phyloP scores from a whole-genome alignment of 64 coral and sea anemone genomes.

The Stichodactyla mertensii region DNA sequence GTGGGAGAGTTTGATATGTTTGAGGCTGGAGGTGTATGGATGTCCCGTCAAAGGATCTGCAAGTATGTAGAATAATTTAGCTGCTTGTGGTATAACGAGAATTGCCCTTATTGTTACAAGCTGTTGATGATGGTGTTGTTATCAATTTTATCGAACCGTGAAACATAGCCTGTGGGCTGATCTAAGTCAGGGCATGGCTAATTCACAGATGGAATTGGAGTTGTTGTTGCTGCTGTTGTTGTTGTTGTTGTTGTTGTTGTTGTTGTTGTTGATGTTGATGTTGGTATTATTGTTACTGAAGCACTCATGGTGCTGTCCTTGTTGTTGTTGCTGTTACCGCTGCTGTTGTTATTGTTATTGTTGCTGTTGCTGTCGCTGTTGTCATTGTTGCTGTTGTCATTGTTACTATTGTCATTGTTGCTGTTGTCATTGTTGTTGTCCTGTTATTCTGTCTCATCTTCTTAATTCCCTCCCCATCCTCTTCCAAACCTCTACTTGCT shows the following conservation, averaged over 20 bases:
- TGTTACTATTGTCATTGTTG: background rate
- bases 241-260: too few relatives aligned
- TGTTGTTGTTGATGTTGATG: background rate
- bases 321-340: background rate
- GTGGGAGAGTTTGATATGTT: conserved; percentile 33
- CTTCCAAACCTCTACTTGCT: too few relatives aligned
- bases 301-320: too few relatives aligned
- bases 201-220: too few relatives aligned
- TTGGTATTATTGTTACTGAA: background rate
- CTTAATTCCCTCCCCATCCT: too few relatives aligned
- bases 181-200: too few relatives aligned
- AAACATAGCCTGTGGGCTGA: too few relatives aligned
- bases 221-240: background rate
- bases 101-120: background rate
- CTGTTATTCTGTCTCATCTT: background rate
- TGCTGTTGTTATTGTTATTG: too few relatives aligned
- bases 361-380: background rate
- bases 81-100: too few relatives aligned
- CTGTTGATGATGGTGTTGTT: background rate
- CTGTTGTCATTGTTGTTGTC: background rate
- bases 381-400: background rate
- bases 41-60: conserved; percentile 34
- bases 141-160: too few relatives aligned
- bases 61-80: background rate
- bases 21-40: conserved; percentile 49